These are phyloP conservation scores for Mycetomoellerius zeteki DNA, from an alignment of 1,140 invertebrate species.

Conservation along the genomic window DNA sequence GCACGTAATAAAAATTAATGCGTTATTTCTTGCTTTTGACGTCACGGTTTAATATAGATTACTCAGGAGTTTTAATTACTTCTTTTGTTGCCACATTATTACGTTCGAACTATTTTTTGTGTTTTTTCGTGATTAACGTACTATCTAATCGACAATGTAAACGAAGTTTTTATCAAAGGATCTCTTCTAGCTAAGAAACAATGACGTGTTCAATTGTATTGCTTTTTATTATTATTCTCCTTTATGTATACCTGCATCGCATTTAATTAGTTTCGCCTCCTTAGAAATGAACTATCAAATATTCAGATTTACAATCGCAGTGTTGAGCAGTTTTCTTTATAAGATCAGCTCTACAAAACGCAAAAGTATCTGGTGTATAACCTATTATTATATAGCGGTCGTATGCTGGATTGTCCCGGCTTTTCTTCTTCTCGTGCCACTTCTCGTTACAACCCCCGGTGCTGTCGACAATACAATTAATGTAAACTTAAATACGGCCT, in stretches of 20 bases:
- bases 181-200: neutral
- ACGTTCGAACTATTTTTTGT: neutral
- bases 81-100: no score
- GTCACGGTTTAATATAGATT: no score
- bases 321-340: constrained; percentile 63
- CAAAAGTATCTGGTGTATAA: constrained; percentile 56
- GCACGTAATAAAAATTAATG: no score
- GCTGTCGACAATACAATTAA: constrained; percentile 15
- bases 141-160: neutral
- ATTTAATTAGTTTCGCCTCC: constrained; percentile 50
- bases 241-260: constrained; percentile 57
- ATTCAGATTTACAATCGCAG: constrained; percentile 70
- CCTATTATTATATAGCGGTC: constrained; percentile 62
- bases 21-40: no score
- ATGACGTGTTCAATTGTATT: constrained; percentile 32
- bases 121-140: neutral
- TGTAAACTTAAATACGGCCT: constrained; percentile 9
- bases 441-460: constrained; percentile 12
- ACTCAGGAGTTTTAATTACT: no score
- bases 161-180: neutral
- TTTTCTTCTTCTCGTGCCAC: neutral
- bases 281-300: constrained; percentile 70
- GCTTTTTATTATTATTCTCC: constrained; percentile 67
- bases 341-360: constrained; percentile 71
- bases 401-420: constrained; percentile 29